Conservation (phyloP, 1,140 invertebrate genomes). For the Listronotus bonariensis region DNA sequence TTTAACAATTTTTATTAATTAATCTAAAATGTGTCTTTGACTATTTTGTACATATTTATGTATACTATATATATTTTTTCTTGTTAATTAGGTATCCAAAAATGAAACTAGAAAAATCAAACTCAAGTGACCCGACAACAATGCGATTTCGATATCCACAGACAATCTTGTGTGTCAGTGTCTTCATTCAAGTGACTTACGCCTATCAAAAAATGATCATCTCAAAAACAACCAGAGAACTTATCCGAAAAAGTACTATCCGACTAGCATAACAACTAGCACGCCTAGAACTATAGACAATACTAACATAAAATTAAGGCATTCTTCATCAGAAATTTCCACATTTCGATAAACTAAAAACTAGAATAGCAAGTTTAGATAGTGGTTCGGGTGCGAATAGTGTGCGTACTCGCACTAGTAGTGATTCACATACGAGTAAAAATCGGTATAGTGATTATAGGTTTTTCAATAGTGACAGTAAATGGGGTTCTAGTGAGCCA, state of each 20-base stretch:
- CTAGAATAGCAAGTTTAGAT: constrained; percentile 15
- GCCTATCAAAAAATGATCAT: constrained; percentile 18
- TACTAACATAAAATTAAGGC: constrained; percentile 13
- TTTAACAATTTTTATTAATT: no score
- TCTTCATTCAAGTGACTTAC: constrained; percentile 20
- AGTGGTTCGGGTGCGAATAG: constrained; percentile 6
- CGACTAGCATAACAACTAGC: not conserved
- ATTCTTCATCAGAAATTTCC: constrained; percentile 26
- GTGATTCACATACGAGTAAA: not conserved
- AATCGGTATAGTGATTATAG: constrained; percentile 18
- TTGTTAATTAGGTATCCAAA: constrained; percentile 1
- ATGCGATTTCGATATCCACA: constrained; percentile 19
- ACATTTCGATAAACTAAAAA: constrained; percentile 16
- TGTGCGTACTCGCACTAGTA: not conserved
- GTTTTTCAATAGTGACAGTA: constrained; percentile 8
- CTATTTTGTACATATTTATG: no score
- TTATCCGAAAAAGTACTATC: constrained; percentile 28
- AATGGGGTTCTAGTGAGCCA: not conserved
- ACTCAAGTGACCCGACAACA: constrained; percentile 18
- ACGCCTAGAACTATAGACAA: not conserved
- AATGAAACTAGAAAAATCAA: constrained; percentile 21
- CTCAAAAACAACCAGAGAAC: constrained; percentile 21
- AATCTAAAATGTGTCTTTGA: no score
- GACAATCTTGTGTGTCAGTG: constrained; percentile 8
- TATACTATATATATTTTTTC: not conserved